A percentile compares a stretch with the other conserved stretches of the same genome.
phyloP scores from a whole-genome alignment of 1,140 invertebrate species.

The Meteorus sp. region DNA sequence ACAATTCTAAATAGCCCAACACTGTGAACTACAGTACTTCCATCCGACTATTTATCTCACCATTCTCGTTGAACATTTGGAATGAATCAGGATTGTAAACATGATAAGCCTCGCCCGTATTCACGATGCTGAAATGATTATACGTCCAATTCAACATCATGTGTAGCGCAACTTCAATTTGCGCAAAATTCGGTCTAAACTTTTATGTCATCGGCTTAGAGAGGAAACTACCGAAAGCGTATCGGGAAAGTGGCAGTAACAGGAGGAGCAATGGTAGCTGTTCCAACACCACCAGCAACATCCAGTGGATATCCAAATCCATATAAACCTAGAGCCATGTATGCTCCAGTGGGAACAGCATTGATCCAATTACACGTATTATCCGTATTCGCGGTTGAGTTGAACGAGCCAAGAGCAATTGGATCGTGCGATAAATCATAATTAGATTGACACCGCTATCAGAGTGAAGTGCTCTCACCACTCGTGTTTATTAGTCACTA shows the following conservation, averaged over 20 bases:
- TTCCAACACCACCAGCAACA: neutral
- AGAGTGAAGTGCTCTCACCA: too few relatives aligned
- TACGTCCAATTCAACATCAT: too few relatives aligned
- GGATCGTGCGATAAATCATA: constrained; percentile 23
- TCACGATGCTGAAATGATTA: too few relatives aligned
- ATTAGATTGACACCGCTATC: constrained; percentile 17
- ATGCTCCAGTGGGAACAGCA: neutral
- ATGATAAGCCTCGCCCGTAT: too few relatives aligned
- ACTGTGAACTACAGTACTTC: too few relatives aligned
- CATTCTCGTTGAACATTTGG: too few relatives aligned
- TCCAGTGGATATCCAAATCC: neutral
- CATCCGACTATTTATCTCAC: too few relatives aligned
- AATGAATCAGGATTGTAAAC: too few relatives aligned
- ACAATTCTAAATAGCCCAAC: too few relatives aligned
- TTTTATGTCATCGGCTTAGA: neutral
- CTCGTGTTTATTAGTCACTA: too few relatives aligned
- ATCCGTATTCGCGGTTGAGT: constrained; percentile 18
- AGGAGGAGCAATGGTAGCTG: neutral
- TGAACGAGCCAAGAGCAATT: constrained; percentile 17
- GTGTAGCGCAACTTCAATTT: neutral
- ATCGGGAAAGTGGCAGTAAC: too few relatives aligned
- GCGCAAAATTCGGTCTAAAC: neutral
- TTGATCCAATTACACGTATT: constrained; percentile 28
- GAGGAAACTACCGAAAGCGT: too few relatives aligned
- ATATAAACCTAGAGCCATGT: neutral